Conservation (phyloP, 2,113 vertebrate genomes). For the Aegypius monachus region DNA sequence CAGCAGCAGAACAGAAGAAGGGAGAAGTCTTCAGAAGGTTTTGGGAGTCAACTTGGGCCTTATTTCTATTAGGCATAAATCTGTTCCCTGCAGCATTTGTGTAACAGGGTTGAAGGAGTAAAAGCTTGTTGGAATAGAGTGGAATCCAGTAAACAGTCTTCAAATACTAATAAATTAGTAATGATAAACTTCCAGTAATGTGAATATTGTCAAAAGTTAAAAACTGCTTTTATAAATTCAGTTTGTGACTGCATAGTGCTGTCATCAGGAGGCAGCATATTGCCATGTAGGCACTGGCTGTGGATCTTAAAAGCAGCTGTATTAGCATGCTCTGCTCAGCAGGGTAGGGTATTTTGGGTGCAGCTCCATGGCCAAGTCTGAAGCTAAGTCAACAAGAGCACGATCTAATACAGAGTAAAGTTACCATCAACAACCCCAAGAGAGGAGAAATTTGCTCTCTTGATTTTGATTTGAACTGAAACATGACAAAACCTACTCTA, state of each 20-base stretch:
- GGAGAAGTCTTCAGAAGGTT: background rate
- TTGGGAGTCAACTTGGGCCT: background rate
- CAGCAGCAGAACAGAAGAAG: background rate
- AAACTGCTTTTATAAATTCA: background rate
- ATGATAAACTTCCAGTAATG: background rate
- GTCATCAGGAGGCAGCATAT: background rate
- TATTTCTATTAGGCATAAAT: background rate
- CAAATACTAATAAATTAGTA: background rate
- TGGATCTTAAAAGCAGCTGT: background rate
- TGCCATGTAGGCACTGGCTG: background rate
- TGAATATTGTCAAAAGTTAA: background rate
- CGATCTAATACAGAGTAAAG: no score
- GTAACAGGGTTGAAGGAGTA: background rate
- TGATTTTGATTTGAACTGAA: background rate
- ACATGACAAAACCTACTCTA: background rate
- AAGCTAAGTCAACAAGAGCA: background rate
- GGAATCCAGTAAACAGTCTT: background rate
- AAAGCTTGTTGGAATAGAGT: background rate
- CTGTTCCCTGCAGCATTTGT: background rate
- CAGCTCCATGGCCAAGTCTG: background rate
- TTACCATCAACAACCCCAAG: background rate
- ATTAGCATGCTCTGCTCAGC: background rate
- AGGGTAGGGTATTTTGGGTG: background rate
- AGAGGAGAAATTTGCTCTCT: background rate
- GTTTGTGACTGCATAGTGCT: background rate